Percentiles rank a stretch among this genome's conserved stretches.
Conservation (phyloP, 35 echinoderm and acorn worm species). For the Heliocidaris erythrogramma region DNA sequence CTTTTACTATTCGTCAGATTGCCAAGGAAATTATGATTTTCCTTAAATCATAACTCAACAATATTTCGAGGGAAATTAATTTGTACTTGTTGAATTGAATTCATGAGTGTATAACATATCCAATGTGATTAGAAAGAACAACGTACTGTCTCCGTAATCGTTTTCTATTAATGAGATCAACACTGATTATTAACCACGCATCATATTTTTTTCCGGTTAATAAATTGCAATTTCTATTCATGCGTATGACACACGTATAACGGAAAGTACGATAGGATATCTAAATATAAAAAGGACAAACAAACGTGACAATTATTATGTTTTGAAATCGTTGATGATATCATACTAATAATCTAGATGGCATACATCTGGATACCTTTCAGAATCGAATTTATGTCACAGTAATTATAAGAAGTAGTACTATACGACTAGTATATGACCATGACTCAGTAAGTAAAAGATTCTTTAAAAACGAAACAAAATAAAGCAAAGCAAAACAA, state of each 20-base stretch:
- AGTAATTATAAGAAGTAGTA: too few species aligned
- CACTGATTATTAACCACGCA: neutral
- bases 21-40: neutral
- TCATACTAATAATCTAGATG: too few species aligned
- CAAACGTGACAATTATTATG: too few species aligned
- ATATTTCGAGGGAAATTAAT: conserved; percentile 5
- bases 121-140: neutral
- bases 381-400: too few species aligned
- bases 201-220: neutral
- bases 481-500: too few species aligned
- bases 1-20: neutral
- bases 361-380: too few species aligned
- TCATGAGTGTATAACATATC: neutral
- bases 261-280: too few species aligned
- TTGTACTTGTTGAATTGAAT: neutral
- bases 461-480: too few species aligned
- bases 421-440: too few species aligned
- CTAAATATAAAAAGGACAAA: too few species aligned
- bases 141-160: neutral
- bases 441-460: too few species aligned
- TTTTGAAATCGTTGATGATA: too few species aligned
- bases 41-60: neutral
- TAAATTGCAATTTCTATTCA: neutral
- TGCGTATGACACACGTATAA: neutral
- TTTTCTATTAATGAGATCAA: neutral